A percentile compares a stretch with the other conserved stretches of the same genome.
Conservation (phyloP, 2,113 vertebrate genomes). For the Seriola rivoliana region DNA sequence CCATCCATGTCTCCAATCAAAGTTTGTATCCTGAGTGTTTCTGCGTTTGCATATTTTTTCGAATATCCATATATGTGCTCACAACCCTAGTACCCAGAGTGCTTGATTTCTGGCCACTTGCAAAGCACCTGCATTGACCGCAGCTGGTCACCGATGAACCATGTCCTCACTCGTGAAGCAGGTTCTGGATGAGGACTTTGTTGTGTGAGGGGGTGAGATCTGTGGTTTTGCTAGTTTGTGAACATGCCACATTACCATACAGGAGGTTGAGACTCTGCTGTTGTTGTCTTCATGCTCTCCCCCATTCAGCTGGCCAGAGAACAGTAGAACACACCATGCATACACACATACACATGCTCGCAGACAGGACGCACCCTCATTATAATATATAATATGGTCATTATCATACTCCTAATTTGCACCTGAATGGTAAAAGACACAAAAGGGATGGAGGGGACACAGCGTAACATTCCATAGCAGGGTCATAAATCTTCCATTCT, state of each 20-base stretch:
- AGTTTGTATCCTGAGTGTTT: too few species aligned
- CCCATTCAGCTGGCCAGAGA: constrained; percentile 29
- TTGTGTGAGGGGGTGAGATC: not conserved
- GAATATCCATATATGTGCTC: not conserved
- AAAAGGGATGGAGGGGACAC: constrained; percentile 48
- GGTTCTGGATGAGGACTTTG: not conserved
- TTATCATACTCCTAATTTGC: constrained; percentile 74
- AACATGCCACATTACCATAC: constrained; percentile 11
- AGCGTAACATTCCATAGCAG: constrained; percentile 53
- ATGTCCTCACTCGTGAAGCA: not conserved
- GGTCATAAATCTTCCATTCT: constrained; percentile 76
- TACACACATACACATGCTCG: constrained; percentile 22
- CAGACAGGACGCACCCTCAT: constrained; percentile 43
- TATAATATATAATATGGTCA: constrained; percentile 66
- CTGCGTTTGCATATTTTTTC: too few species aligned
- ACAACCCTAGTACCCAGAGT: too few species aligned
- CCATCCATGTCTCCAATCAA: too few species aligned
- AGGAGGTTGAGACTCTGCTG: not conserved
- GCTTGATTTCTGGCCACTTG: not conserved
- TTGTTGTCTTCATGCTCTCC: constrained; percentile 8
- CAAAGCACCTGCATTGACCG: not conserved
- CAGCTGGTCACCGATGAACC: not conserved
- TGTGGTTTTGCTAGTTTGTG: not conserved
- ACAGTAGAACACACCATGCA: not conserved
- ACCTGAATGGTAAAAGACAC: constrained; percentile 61